Base-by-base conservation (phyloP, 2,113 vertebrate genomes). In the Onychorhynchus coronatus region DNA sequence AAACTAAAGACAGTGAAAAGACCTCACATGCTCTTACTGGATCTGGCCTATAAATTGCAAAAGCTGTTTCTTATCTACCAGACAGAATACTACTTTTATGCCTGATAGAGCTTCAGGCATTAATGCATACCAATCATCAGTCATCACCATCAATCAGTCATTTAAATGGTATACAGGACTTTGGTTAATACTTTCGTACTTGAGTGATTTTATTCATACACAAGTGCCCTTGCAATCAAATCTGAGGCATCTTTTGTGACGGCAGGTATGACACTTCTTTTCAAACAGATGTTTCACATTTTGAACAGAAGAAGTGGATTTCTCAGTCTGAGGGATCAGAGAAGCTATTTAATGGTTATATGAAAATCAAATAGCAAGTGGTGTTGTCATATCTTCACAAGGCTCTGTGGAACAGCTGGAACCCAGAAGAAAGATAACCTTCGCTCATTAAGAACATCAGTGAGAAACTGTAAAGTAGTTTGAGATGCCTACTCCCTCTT, bases 171-270 rank as follows among this genome's bases (percentile, higher is more conserved):
- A 78, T 18, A 83, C 79, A 91, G 93, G 72, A 42, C 58, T 83
- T 93, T 27, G 47, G 72, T 86, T 97, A 94, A 90, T 96, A 88
- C 72, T 87, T 94, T 74, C 84, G 63, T 80, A 84, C 79, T 88
- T 77, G 88, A 95, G 67, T 80, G 82, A 94, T 96, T 96, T 95
- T 92, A 67, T 84, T 91, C 89, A 81, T 87, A 87, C 61, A 95
- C 35, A 96, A 97, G 93, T 86, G 80, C 73, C 65, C 86, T 92
- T 93, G 95, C 80, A 97, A 97, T 96, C 96, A 97, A 67, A 92
- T 84, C 86, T 75, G 72, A 97, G 72, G 41, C 75, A 62, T 88
- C 71, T 80, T 96, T 96, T 88, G 35, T 90, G 56, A 66, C 1
- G 9, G 52, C 22, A 88, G 91, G 79, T 74, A 52, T 37, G 83